Conservation (phyloP, 2,888 invertebrate genomes). For the Lingula anatina region DNA sequence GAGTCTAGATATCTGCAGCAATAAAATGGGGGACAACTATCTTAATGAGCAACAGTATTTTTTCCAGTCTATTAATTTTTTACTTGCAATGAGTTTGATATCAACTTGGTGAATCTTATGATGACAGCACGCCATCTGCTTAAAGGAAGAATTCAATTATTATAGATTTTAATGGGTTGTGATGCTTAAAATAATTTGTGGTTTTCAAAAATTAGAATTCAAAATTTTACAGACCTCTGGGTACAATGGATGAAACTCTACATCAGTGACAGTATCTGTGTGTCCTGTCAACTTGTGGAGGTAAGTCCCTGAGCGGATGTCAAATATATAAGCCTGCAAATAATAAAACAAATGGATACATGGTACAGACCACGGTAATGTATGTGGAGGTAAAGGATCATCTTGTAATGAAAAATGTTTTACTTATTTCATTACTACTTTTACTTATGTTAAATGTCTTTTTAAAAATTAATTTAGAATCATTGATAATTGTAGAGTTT, state of each 20-base stretch:
- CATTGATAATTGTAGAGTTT: no score
- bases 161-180: background rate
- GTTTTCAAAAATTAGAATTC: background rate
- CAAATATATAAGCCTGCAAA: constrained; percentile 44
- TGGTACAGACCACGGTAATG: no score
- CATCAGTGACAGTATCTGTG: constrained; percentile 45
- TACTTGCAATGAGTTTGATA: background rate
- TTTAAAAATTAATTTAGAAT: no score
- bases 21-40: no score
- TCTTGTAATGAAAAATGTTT: background rate
- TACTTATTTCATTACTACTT: background rate
- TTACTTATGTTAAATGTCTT: background rate
- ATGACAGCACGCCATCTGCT: background rate
- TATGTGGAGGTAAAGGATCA: background rate
- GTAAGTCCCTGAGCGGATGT: constrained; percentile 42
- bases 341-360: no score
- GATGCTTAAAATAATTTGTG: background rate
- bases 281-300: constrained; percentile 42
- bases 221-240: constrained; percentile 27
- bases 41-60: no score
- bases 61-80: no score
- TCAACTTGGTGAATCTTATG: background rate
- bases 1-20: no score
- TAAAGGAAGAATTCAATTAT: background rate
- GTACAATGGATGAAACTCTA: constrained; percentile 38